Evolutionary conservation across 2,888 invertebrate genomes (phyloP), one percentile per base, ranked within the genome.

Genomic region (Incurvaria masculella): DNA sequence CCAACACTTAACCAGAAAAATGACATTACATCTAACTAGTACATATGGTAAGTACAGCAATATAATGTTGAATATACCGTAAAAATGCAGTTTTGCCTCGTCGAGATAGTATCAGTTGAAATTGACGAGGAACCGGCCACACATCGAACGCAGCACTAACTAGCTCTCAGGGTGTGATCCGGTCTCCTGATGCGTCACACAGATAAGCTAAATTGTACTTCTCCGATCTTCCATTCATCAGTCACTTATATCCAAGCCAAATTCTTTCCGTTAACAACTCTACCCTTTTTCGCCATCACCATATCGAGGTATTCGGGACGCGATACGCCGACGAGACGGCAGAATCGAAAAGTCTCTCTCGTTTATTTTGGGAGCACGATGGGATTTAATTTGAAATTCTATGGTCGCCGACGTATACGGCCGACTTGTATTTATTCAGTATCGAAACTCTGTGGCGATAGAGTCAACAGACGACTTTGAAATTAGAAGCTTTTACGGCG

Each of bases 141-240:
- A 14, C 14, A 14, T 33, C 33, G 6, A 33, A 23, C 6, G 5
- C 23, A 10, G 23, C 66, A 61, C 72, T 74, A 76, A 76, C 76
- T 75, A 74, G 74, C 72, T 66, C 63, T n/a, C 33, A 33, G 33
- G 68, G 70, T 72, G 69, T 64, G 63, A 72, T n/a, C n/a, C n/a
- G n/a, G n/a, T n/a, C 42, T 17, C 71, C 73, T 64, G 55, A 27
- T 45, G n/a, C 21, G 17, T 46, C 58, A 33, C 14, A 33, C 33
- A 33, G 74, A 76, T 76, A 78, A 72, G 64, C 75, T 72, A 66
- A 75, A 76, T 74, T 74, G 73, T 76, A 75, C 71, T 65, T 69
- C 67, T 68, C 70, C 64, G 64, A 60, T 62, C 61, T 59, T 67
- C 72, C 68, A 76, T 76, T 76, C 74, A 76, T 74, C 74, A 73